Evolutionary conservation across 2,888 invertebrate species (phyloP).

Genomic region (Pyrgus malvae): DNA sequence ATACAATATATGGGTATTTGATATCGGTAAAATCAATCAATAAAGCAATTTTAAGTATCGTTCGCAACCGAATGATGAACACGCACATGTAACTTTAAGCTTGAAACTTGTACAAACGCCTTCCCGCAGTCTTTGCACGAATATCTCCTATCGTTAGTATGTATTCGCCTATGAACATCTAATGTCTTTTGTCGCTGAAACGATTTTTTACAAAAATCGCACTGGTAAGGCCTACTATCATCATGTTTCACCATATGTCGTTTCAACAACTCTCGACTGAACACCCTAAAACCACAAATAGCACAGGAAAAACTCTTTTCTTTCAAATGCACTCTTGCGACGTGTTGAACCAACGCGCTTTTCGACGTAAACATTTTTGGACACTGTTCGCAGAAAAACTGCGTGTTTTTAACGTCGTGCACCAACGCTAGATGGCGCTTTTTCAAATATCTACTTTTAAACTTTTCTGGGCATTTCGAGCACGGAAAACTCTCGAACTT

Average conservation of each 20-base stretch:
- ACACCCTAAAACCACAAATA: slow-evolving; percentile 63
- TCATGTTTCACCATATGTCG: slow-evolving; percentile 81
- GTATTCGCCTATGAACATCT: slow-evolving; percentile 77
- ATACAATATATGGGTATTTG: too few species aligned
- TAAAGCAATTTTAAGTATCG: neutral
- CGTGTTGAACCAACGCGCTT: slow-evolving; percentile 53
- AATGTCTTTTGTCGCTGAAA: slow-evolving; percentile 81
- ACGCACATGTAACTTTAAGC: slow-evolving; percentile 78
- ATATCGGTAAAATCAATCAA: too few species aligned
- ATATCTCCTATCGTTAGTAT: slow-evolving; percentile 79
- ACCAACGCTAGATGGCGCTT: slow-evolving; percentile 59
- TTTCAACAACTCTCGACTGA: slow-evolving; percentile 67
- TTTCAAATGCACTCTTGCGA: slow-evolving; percentile 59
- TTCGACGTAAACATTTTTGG: slow-evolving; percentile 51
- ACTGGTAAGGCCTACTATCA: slow-evolving; percentile 78
- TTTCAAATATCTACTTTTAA: slow-evolving; percentile 53
- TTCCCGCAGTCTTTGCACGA: slow-evolving; percentile 77
- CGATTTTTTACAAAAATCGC: slow-evolving; percentile 79
- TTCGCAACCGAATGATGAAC: slow-evolving; percentile 60
- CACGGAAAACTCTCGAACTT: slow-evolving; percentile 44
- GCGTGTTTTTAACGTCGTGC: slow-evolving; percentile 56
- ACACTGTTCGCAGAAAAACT: slow-evolving; percentile 62
- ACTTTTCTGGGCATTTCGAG: slow-evolving; percentile 55
- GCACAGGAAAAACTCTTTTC: slow-evolving; percentile 57
- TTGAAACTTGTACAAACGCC: slow-evolving; percentile 81